These are phyloP conservation scores for Nineta flava DNA, from an alignment of 2,888 invertebrate species.

Conservation along the genomic window DNA sequence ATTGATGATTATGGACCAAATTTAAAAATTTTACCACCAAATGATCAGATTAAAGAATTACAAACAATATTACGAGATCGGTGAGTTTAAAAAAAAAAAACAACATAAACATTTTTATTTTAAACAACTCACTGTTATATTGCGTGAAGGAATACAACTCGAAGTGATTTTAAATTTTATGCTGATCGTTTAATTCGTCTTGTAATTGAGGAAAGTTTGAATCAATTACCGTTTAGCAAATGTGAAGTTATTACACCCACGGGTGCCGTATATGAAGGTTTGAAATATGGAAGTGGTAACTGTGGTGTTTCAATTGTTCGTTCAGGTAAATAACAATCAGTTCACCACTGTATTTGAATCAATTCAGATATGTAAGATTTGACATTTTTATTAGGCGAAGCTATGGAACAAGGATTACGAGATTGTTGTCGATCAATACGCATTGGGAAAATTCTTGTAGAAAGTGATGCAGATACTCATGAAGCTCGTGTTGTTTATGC, in stretches of 20 bases:
- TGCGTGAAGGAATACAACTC: constrained; percentile 58
- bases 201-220: constrained; percentile 95
- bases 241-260: constrained; percentile 89
- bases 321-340: constrained; percentile 42
- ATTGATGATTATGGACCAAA: constrained; percentile 48
- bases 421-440: constrained; percentile 97
- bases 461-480: constrained; percentile 91
- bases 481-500: constrained; percentile 95
- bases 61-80: constrained; percentile 78
- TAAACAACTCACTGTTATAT: too few relatives aligned
- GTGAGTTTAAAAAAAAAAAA: constrained; percentile 29
- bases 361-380: too few relatives aligned
- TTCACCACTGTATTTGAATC: too few relatives aligned
- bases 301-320: constrained; percentile 96
- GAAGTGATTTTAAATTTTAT: constrained; percentile 97
- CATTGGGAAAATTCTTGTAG: constrained; percentile 95
- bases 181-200: constrained; percentile 93
- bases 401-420: constrained; percentile 49
- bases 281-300: constrained; percentile 92
- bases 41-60: constrained; percentile 67
- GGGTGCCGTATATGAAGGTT: constrained; percentile 74
- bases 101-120: too few relatives aligned
- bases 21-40: constrained; percentile 52
- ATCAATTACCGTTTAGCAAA: constrained; percentile 87
- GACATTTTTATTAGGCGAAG: constrained; percentile 24